Base-by-base conservation (phyloP, 2,113 vertebrate species). In the Corythornis vintsioides region DNA sequence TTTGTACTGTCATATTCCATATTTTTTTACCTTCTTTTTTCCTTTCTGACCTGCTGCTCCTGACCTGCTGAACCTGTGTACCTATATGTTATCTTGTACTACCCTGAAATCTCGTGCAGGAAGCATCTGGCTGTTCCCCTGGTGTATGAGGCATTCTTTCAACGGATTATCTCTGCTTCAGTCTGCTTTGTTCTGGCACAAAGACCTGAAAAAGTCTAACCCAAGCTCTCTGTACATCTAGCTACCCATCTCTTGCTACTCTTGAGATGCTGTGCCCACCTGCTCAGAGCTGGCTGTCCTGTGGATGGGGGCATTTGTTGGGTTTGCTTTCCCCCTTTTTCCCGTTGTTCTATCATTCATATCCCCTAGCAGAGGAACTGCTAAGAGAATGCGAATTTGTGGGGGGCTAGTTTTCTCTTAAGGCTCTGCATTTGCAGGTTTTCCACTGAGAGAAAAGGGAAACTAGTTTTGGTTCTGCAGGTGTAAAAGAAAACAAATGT, bases 181-280 rank as follows among this genome's bases (percentile, higher is more conserved):
- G 87, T 96, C 47, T 76, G 85, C 80, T 88, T 64, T 0, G 0
- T n/a, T 64, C 83, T 92, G 91, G 87, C 79, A 71, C 38, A 33
- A 64, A 87, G 91, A 82, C 90, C 79, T 91, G 76, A 64, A 80
- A 70, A 84, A 92, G 84, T 92, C 87, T 93, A 87, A 56, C 64
- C 29, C 72, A 67, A 69, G 75, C 71, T 84, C 69, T 76, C 35
- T 69, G 85, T 85, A 88, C 53, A 88, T 77, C 47, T 35, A 45
- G 69, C 75, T 91, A 47, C 59, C 14, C 78, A 52, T 73, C 63
- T 59, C 73, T 55, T 1, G 0, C 9, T 1, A 0, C 74, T 73
- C 38, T 42, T 84, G 81, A 67, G 77, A 57, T 2, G 8, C 24
- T 4, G 38, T 7, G 56, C 56, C 71, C 18, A 1, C 72, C 48